Base-by-base conservation (phyloP, 2,888 invertebrate species). In the Napeogenes inachia region DNA sequence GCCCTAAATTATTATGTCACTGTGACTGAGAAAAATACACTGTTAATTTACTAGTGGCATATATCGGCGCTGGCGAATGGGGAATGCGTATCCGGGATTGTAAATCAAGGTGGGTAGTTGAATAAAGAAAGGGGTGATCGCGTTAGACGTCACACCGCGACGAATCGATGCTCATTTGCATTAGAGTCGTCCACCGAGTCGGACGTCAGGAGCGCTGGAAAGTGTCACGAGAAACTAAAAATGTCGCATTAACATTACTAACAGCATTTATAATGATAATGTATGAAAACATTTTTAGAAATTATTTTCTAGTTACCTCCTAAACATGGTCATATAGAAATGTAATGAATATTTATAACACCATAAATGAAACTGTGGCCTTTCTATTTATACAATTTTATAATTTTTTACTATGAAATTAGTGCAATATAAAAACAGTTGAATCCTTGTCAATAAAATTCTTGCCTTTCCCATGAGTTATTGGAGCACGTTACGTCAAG, bases 151-250 rank as follows among this genome's bases (percentile, higher is more conserved):
- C 87, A 87, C 79, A 70, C 75, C 72, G 74, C 71, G 82, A 87
- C 71, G 82, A 87, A 84, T 89, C 89, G 87, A 89, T 89, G 78
- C 86, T 89, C 84, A 90, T 90, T 89, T 89, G 87, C 89, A 90
- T 90, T 80, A 70, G 76, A 77, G 81, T 78, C 82, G 87, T 77
- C 86, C 81, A 71, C 82, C 75, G 75, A 75, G 75, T 76, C 82
- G 88, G 86, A 89, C 89, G 88, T 85, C 87, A 84, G 82, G 79
- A 81, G 79, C 81, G 82, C 82, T 88, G 76, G 87, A 87, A 87
- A 87, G 89, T 88, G 89, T 89, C 85, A 87, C 80, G 78, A 78
- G 74, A 76, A 75, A 73, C 74, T 74, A 85, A 87, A 87, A 89
- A 89, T 82, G 74, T 73, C 78, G 75, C 82, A 87, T 89, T 89